Percentiles rank a stretch among this genome's conserved stretches.
phyloP scores from a whole-genome alignment of 2,888 invertebrate genomes.

The Andrena marginata region DNA sequence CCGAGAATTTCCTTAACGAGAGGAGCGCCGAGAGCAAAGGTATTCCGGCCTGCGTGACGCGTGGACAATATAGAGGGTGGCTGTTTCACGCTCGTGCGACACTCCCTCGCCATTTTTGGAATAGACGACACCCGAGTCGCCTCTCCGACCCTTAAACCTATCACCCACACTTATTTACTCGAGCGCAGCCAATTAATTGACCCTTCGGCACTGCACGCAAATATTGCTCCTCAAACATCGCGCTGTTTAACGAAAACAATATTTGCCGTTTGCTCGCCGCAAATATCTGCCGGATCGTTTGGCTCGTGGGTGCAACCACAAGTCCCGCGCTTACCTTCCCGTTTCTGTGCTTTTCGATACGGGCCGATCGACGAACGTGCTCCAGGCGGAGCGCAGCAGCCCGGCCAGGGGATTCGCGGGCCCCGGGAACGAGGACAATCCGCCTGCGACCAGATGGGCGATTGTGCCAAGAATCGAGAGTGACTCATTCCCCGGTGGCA shows the following conservation, averaged over 20 bases:
- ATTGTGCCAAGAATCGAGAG: slow-evolving; percentile 76
- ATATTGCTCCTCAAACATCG: slow-evolving; percentile 16
- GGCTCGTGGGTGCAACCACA: neutral
- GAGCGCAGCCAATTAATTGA: neutral
- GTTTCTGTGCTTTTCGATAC: neutral
- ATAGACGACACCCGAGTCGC: no score
- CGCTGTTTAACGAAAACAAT: slow-evolving; percentile 11
- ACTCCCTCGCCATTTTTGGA: no score
- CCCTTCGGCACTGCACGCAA: neutral
- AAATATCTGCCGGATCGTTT: slow-evolving; percentile 7
- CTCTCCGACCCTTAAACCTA: neutral
- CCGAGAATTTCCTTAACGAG: slow-evolving; percentile 37
- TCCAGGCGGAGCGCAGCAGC: slow-evolving; percentile 25
- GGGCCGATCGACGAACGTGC: neutral
- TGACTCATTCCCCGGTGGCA: slow-evolving; percentile 77
- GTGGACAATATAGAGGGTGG: slow-evolving; percentile 3
- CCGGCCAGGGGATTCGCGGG: slow-evolving; percentile 51
- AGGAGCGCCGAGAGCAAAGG: neutral
- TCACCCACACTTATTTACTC: neutral
- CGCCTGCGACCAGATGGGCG: slow-evolving; percentile 79
- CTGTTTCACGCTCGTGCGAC: neutral
- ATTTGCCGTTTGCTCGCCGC: slow-evolving; percentile 8
- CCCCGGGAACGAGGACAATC: slow-evolving; percentile 69
- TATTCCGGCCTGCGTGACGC: slow-evolving; percentile 2
- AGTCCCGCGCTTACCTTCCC: neutral